Base-by-base conservation (phyloP, 1,140 invertebrate genomes). In the Wasmannia auropunctata region DNA sequence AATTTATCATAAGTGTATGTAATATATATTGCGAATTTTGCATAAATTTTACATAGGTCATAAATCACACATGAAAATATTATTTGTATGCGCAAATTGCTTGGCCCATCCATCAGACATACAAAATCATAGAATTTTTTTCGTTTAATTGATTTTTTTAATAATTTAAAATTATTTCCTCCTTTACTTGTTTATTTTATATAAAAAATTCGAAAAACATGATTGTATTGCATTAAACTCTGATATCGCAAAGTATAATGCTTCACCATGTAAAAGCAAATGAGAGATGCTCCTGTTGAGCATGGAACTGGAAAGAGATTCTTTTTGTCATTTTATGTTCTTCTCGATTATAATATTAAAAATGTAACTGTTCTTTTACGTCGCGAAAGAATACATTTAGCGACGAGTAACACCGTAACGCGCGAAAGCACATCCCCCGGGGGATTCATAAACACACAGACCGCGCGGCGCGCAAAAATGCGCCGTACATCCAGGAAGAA, bases 401-500 rank as follows among this genome's bases (percentile, higher is more conserved):
- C 43, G 31, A 80, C 28, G 11, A 80, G 10, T 54, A 65, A 34
- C 60, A 49, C n/a, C 54, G 54, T n/a, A 34, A 43, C n/a, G 43
- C 31, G 62, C 43, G 76, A 80, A 67, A 79, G 76, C n/a, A 19
- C 76, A 67, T 69, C 62, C 22, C 60, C 10, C 43, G 22, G 34
- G 31, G 22, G 19, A 14, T 79, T 79, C 22, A 79, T 79, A 79
- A 79, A 46, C 60, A 67, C 28, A 65, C 43, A 49, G 40, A 28
- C 40, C 25, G 25, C 40, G 25, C 6, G n/a, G n/a, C 7, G 40
- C 11, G 28, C 28, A 79, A 79, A 79, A 79, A 65, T 65, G 43
- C 75, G 19, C 14, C 40, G 60, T 69, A 80, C 76, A 80, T 80
- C 43, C 76, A 80, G 76, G 76, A 69, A 69, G 76, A 80, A 80